These are phyloP conservation scores for pig (Sus scrofa) DNA, from an alignment of 2,113 vertebrate genomes.

Conservation along the genomic window T2T-Sscrofa CM000819.6:70162001-70162500, in stretches of 20 bases:
- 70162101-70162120: constrained; percentile 89
- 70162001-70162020: not conserved
- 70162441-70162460: not conserved
- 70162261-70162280: not conserved
- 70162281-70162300: not conserved
- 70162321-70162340: not conserved
- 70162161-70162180: constrained; percentile 90
- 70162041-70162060: not conserved
- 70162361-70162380: not conserved
- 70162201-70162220: constrained; percentile 91
- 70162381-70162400: not conserved
- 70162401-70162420: not conserved
- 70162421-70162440: not conserved
- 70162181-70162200: constrained; percentile 85
- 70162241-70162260: not conserved
- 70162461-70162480: not conserved
- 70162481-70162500: not conserved
- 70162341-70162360: not conserved
- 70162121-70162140: constrained; percentile 88
- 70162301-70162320: not conserved
- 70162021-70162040: not conserved
- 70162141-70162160: constrained; percentile 90
- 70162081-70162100: constrained; percentile 93
- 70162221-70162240: not conserved
- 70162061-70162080: constrained; percentile 6